A percentile compares a stretch with the other conserved stretches of the same genome.
Evolutionary conservation across 2,113 vertebrate genomes (phyloP).

Genomic region (Oncorhynchus gorbuscha): DNA sequence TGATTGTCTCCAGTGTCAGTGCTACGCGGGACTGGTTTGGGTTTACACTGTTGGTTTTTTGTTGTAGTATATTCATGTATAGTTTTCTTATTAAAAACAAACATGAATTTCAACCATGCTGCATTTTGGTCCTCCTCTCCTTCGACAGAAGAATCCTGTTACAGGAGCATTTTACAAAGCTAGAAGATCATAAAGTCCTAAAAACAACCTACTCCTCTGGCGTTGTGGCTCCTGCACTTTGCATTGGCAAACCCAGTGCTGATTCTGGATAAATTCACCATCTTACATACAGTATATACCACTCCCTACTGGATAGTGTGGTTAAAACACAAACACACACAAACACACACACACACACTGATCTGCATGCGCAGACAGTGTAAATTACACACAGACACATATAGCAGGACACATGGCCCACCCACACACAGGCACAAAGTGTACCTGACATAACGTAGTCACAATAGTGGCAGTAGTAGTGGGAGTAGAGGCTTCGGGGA

Average conservation of each 20-base stretch:
- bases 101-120: too few species aligned
- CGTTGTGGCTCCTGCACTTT: slow-evolving; percentile 3
- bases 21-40: too few species aligned
- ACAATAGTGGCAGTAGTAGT: neutral
- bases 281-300: slow-evolving; percentile 38
- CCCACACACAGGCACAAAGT: slow-evolving; percentile 36
- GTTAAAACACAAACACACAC: neutral
- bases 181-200: slow-evolving; percentile 13
- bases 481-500: neutral
- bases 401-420: neutral
- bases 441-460: neutral
- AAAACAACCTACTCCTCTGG: slow-evolving; percentile 28
- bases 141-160: too few species aligned
- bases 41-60: too few species aligned
- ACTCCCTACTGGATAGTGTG: slow-evolving; percentile 61
- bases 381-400: slow-evolving; percentile 27
- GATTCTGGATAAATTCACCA: slow-evolving; percentile 52
- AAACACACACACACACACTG: slow-evolving; percentile 7
- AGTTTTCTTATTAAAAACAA: too few species aligned
- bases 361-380: neutral
- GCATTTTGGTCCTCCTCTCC: too few species aligned
- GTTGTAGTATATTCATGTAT: too few species aligned
- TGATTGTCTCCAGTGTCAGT: too few species aligned
- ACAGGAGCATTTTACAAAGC: slow-evolving; percentile 20
- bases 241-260: slow-evolving; percentile 21